phyloP scores from a whole-genome alignment of 2,113 vertebrate species.

The Riparia riparia region DNA sequence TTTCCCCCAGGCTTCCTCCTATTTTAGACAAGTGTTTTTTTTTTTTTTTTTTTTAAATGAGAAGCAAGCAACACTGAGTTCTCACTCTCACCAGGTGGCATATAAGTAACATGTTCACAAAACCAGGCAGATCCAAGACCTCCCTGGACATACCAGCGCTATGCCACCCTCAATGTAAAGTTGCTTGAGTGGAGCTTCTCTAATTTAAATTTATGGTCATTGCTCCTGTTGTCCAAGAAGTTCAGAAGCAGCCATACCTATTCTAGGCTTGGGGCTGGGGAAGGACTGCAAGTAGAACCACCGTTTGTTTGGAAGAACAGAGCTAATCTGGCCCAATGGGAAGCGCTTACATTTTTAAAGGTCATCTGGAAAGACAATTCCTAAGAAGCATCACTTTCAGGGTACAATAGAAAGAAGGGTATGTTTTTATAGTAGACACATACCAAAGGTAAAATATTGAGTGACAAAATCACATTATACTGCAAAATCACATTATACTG shows the following conservation, averaged over 20 bases:
- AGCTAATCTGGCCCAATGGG: neutral
- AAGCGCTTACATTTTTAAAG: neutral
- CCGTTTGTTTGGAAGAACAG: neutral
- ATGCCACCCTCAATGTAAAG: neutral
- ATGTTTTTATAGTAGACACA: rapidly evolving
- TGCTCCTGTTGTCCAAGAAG: neutral
- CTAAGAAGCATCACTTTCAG: neutral
- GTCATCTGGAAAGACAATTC: neutral
- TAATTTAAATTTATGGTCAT: neutral
- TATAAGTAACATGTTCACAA: neutral
- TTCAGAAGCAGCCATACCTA: neutral
- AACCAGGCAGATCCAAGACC: neutral
- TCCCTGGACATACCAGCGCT: neutral
- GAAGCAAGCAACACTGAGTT: neutral
- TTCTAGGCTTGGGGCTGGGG: neutral
- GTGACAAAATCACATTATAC: neutral
- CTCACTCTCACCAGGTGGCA: neutral
- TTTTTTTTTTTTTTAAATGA: neutral
- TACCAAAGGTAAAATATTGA: neutral
- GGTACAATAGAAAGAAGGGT: neutral
- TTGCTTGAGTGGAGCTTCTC: neutral
- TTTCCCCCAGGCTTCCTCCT: neutral
- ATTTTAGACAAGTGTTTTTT: neutral
- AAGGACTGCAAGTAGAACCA: neutral
- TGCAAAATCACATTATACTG: neutral